Conservation (phyloP, 2,797 vertebrate genomes). For the Sardinella longiceps region DNA sequence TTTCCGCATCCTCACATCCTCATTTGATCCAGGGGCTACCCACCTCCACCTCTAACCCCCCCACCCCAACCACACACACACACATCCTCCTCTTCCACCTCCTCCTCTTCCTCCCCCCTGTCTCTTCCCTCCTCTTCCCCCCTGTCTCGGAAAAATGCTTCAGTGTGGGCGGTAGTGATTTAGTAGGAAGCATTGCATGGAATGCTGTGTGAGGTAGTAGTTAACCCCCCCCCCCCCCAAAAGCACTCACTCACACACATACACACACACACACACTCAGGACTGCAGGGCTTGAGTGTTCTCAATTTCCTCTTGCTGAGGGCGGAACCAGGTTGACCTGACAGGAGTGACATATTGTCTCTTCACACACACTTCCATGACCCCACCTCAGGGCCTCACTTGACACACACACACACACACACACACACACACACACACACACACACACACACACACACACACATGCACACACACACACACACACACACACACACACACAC, state of each 20-base stretch:
- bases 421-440: too few species aligned
- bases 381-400: neutral
- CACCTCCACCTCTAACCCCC: neutral
- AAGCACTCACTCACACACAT: neutral
- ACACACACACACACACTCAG: neutral
- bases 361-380: neutral
- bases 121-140: neutral
- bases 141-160: too few species aligned
- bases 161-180: too few species aligned
- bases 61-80: too few species aligned
- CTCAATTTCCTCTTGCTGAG: neutral
- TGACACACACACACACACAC: too few species aligned
- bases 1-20: constrained; percentile 66
- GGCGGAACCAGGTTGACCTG: neutral
- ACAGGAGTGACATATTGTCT: neutral
- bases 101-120: neutral
- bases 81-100: neutral
- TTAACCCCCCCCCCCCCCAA: too few species aligned
- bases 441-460: too few species aligned
- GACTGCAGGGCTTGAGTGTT: neutral
- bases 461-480: too few species aligned
- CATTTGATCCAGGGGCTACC: constrained; percentile 45
- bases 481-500: too few species aligned
- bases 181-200: too few species aligned
- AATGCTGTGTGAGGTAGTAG: too few species aligned